These are phyloP conservation scores for Takifugu flavidus DNA, from an alignment of 2,113 vertebrate species.

Conservation along the genomic window DNA sequence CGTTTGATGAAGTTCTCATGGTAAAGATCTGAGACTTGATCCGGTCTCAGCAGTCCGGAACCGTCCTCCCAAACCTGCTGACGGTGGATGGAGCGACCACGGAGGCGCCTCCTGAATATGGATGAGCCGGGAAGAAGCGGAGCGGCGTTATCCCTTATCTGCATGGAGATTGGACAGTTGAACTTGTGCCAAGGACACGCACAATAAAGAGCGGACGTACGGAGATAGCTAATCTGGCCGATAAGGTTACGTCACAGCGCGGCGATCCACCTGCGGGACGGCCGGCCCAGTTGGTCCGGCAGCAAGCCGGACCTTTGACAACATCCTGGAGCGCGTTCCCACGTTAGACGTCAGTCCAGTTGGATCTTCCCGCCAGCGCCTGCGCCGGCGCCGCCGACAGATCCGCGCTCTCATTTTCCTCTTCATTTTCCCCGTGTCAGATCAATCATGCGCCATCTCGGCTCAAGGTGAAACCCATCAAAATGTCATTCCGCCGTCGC, in stretches of 20 bases:
- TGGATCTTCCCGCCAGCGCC: conserved; percentile 7
- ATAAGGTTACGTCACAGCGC: conserved; percentile 55
- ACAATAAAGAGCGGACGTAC: conserved; percentile 59
- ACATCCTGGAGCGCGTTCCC: conserved; percentile 43
- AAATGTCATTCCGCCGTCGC: conserved; percentile 47
- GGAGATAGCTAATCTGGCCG: conserved; percentile 50
- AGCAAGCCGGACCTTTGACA: conserved; percentile 7
- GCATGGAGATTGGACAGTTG: conserved; percentile 69
- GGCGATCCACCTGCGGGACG: conserved; percentile 36
- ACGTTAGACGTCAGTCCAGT: conserved; percentile 59
- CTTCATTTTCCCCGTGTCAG: conserved; percentile 61
- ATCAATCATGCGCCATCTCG: conserved; percentile 65
- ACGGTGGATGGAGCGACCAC: conserved; percentile 33
- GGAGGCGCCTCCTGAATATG: conserved; percentile 61
- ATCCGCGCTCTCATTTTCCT: conserved; percentile 58
- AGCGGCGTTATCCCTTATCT: conserved; percentile 73
- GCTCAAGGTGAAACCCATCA: conserved; percentile 69
- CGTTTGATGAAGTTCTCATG: conserved; percentile 55
- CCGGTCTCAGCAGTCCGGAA: conserved; percentile 51
- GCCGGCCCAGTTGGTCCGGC: too few relatives aligned
- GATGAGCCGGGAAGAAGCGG: conserved; percentile 71
- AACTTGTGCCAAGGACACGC: conserved; percentile 69
- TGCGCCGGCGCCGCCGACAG: conserved; percentile 16
- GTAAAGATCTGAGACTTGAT: conserved; percentile 48
- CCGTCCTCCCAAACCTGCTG: conserved; percentile 54